phyloP scores from a whole-genome alignment of 1,140 invertebrate genomes.

The Telenomus remus region DNA sequence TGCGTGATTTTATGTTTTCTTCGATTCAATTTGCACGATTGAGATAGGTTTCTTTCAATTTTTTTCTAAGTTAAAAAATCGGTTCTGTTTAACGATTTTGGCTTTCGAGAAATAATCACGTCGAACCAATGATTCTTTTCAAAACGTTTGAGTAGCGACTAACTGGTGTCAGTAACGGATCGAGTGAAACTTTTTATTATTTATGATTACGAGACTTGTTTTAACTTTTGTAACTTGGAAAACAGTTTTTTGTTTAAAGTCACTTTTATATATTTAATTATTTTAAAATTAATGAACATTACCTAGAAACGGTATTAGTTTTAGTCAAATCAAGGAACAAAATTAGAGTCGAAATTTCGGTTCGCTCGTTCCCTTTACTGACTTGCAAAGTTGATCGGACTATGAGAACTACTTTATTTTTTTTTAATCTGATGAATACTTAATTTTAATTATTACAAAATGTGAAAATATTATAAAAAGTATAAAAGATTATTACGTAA shows the following conservation, averaged over 20 bases:
- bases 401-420: slow-evolving; percentile 10
- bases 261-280: too few species aligned
- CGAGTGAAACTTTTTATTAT: slow-evolving; percentile 23
- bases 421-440: slow-evolving; percentile 4
- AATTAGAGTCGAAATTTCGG: not conserved
- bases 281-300: too few species aligned
- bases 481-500: slow-evolving; percentile 1
- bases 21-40: slow-evolving; percentile 8
- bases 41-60: slow-evolving; percentile 6
- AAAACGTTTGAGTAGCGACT: not conserved
- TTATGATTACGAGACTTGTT: not conserved
- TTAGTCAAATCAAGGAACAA: too few species aligned
- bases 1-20: slow-evolving; percentile 28
- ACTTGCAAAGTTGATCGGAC: slow-evolving; percentile 5
- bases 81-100: slow-evolving; percentile 28
- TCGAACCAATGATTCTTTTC: slow-evolving; percentile 19
- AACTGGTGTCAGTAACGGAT: slow-evolving; percentile 15
- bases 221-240: too few species aligned
- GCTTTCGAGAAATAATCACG: slow-evolving; percentile 42
- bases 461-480: slow-evolving; percentile 5
- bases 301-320: too few species aligned
- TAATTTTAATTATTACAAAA: slow-evolving; percentile 18
- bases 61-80: not conserved
- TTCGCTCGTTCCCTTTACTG: slow-evolving; percentile 19
- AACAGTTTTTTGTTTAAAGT: too few species aligned